Evolutionary conservation across 2,888 invertebrate genomes (phyloP), one percentile per base, ranked within the genome.

Genomic region (Auanema sp.): DNA sequence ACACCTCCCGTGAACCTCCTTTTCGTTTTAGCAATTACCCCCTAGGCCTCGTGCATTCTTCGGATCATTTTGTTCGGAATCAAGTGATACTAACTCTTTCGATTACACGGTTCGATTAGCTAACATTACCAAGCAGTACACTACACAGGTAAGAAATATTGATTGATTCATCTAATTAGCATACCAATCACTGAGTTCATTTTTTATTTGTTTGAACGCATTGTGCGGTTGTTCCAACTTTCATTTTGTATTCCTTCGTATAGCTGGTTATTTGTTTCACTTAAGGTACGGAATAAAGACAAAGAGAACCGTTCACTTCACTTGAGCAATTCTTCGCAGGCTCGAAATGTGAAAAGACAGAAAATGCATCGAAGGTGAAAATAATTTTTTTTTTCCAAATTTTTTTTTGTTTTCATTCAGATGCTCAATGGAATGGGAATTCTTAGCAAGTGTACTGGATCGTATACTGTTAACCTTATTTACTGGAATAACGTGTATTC

Each of bases 341-440:
- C 76, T 24, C 66, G 80, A 23, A 66, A 70, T 59, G 71, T 77
- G 21, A 80, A 80, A 62, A 75, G 72, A 50, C 78, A 81, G 65
- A 81, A 81, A 64, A 71, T 81, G 76, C 76, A 76, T 65, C 60
- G 80, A 53, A 72, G 80, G 79, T 79, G 10, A 16, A 54, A 11
- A 16, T n/a, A 6, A 21, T 11, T 18, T 47, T 47, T 18, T 18
- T 12, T 18, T 59, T 11, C 21, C 33, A 21, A 16, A 21, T 24
- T 11, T 16, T 18, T 47, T 47, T 49, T 66, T 1, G 23, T 14
- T 16, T 47, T 42, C 49, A 71, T 71, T 23, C 71, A 74, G 80
- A 56, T 77, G 79, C 53, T 77, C 79, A 0, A 54, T 81, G 58
- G 81, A 81, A 66, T 81, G 81, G 81, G 81, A 82, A 59, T 81